Conservation (phyloP, 1,140 invertebrate species). For the Paracyclopina nana region DNA sequence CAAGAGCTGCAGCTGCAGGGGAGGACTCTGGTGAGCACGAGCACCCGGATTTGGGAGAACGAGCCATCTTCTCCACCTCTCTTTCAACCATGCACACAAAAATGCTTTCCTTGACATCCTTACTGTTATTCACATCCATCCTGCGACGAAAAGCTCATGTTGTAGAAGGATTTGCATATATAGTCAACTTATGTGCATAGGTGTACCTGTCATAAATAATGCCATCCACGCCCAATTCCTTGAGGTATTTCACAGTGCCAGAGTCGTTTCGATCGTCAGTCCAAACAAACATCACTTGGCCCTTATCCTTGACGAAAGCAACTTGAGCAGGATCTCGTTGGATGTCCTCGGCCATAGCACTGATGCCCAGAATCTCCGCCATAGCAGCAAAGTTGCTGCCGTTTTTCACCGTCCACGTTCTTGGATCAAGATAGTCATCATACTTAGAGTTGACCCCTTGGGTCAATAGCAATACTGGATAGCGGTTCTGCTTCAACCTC, state of each 20-base stretch:
- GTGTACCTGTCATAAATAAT: constrained; percentile 84
- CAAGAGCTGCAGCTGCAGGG: too few relatives aligned
- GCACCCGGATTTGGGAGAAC: too few relatives aligned
- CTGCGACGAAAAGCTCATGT: background rate
- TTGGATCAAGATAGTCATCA: constrained; percentile 54
- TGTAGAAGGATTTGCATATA: background rate
- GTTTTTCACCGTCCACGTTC: constrained; percentile 39
- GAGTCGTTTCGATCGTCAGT: constrained; percentile 82
- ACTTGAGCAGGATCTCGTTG: constrained; percentile 8
- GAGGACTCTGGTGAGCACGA: too few relatives aligned
- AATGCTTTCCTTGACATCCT: background rate
- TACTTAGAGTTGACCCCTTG: constrained; percentile 61
- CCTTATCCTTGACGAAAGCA: constrained; percentile 24
- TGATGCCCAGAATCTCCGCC: constrained; percentile 11
- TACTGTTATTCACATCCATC: constrained; percentile 1
- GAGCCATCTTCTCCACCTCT: too few relatives aligned
- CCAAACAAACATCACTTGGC: constrained; percentile 81
- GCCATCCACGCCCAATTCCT: constrained; percentile 65
- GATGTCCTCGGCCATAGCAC: constrained; percentile 9
- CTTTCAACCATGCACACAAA: too few relatives aligned
- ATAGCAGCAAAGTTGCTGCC: constrained; percentile 21
- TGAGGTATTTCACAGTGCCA: constrained; percentile 61
- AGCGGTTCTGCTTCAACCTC: constrained; percentile 76
- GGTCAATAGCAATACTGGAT: constrained; percentile 81
- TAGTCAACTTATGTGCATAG: constrained; percentile 20